Conservation (phyloP, 2,888 invertebrate species). For the Onthophagus sagittarius region DNA sequence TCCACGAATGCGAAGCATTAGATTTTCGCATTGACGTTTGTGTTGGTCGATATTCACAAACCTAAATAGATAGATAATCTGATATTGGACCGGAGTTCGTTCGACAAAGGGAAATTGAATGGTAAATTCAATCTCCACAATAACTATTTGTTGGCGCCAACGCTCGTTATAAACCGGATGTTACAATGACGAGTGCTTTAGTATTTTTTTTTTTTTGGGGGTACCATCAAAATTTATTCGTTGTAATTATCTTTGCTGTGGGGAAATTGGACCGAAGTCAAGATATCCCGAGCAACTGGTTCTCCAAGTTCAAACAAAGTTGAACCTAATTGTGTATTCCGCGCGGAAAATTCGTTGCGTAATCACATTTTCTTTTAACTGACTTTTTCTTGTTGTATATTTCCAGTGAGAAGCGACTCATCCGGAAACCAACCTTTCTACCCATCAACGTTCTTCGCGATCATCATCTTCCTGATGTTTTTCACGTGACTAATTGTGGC, state of each 20-base stretch:
- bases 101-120: conserved; percentile 7
- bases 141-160: conserved; percentile 9
- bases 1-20: background rate
- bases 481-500: background rate
- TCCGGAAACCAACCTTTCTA: background rate
- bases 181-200: background rate
- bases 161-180: conserved; percentile 4
- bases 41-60: background rate
- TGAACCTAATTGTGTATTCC: background rate
- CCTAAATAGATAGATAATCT: background rate
- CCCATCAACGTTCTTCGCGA: background rate
- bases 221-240: too few species aligned
- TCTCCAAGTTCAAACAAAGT: background rate
- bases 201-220: too few species aligned
- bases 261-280: background rate
- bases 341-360: background rate
- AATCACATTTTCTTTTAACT: background rate
- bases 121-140: conserved; percentile 11
- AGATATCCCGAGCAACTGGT: background rate
- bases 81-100: background rate
- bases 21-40: background rate
- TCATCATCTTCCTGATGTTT: background rate
- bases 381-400: background rate
- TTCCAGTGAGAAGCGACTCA: conserved; percentile 3
- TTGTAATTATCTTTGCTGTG: background rate